A percentile compares a stretch with the other conserved stretches of the same genome.
Conservation (phyloP, 2,113 vertebrate genomes). For the Phocoena phocoena region DNA sequence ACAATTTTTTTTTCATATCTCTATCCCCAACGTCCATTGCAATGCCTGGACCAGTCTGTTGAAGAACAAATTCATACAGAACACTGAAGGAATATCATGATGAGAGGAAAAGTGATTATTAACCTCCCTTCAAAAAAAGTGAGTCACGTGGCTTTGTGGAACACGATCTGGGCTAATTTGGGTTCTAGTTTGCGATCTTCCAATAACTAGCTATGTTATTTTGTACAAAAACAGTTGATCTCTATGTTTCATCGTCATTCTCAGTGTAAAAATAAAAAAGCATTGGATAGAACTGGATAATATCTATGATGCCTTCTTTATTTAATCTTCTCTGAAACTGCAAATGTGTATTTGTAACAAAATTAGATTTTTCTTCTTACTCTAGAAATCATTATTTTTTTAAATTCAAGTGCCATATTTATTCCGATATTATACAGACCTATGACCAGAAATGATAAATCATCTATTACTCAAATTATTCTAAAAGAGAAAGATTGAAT, state of each 20-base stretch:
- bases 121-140: neutral
- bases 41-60: neutral
- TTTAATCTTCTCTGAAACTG: neutral
- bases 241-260: neutral
- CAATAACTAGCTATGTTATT: neutral
- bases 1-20: neutral
- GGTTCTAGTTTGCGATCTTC: neutral
- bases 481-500: neutral
- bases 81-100: no score
- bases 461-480: neutral
- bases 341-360: neutral
- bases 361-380: neutral
- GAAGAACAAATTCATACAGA: no score
- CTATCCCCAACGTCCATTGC: neutral
- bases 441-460: neutral
- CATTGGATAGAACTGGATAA: neutral
- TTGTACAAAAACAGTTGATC: neutral
- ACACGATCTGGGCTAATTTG: neutral
- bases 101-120: neutral
- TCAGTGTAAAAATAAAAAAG: neutral
- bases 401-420: neutral
- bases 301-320: neutral
- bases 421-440: neutral
- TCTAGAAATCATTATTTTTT: neutral
- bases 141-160: neutral